These are phyloP conservation scores for Alosa alosa DNA, from an alignment of 2,113 vertebrate genomes.

Conservation along the genomic window DNA sequence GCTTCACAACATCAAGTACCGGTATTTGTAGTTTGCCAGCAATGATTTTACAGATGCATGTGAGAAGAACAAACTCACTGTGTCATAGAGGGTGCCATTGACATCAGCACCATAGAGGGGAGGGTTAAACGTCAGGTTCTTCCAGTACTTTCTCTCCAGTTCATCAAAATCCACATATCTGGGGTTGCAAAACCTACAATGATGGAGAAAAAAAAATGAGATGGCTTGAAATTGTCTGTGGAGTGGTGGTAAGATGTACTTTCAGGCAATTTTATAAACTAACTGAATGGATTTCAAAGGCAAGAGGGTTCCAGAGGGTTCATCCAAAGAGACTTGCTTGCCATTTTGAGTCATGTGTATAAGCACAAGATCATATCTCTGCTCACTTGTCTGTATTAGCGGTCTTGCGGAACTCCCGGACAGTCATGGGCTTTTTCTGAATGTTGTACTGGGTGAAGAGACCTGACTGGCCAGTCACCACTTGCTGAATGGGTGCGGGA, in stretches of 20 bases:
- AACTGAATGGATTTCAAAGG: neutral
- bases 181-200: conserved; percentile 86
- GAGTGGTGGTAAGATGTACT: neutral
- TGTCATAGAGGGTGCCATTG: conserved; percentile 89
- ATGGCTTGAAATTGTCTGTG: neutral
- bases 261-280: neutral
- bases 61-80: conserved; percentile 67
- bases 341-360: too few species aligned
- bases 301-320: neutral
- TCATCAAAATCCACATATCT: conserved; percentile 89
- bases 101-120: conserved; percentile 95
- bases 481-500: conserved; percentile 95
- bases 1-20: neutral
- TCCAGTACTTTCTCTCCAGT: conserved; percentile 97
- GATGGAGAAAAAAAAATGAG: neutral
- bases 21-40: neutral
- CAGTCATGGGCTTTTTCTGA: conserved; percentile 97
- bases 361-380: neutral
- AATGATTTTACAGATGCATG: neutral
- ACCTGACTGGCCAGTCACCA: conserved; percentile 95
- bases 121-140: conserved; percentile 93
- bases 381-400: conserved; percentile 92
- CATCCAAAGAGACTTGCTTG: neutral
- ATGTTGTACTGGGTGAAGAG: conserved; percentile 99
- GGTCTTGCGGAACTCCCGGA: conserved; percentile 88